Evolutionary conservation across 1,140 invertebrate species (phyloP), one percentile per base, ranked within the genome.

Genomic region (Lepidurus arcticus): DNA sequence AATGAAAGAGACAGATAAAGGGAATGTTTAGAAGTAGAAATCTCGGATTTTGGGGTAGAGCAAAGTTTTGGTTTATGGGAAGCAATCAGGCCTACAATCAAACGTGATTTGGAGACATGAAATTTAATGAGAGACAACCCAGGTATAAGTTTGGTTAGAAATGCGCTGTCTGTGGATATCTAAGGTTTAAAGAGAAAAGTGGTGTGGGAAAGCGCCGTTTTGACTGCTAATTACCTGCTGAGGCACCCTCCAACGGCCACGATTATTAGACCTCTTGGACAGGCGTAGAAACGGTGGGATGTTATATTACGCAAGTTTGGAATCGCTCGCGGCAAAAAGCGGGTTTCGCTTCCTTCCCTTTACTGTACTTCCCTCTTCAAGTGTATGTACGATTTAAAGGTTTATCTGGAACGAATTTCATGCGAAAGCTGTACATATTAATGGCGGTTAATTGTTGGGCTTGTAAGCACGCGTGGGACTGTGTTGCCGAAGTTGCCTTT

Each of bases 31-130:
- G 53, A 21, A 21, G 21, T n/a, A 65, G 16, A 21, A 65, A 65
- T 65, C 21, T 65, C 4, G 16, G 9, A 1, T n/a, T 65, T 65
- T 13, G 53, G 53, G 16, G 9, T 13, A n/a, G 53, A 65, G 53
- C 53, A 16, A 65, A 65, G 53, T 65, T 65, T 65, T 65, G 53
- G 53, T 65, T 65, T 65, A 65, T 65, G 13, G 0, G 6, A 65
- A 65, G 21, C 53, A 65, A 65, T 65, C 53, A 65, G 53, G 53
- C 53, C 53, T 65, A 65, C 53, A 65, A 65, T 65, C 53, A 65
- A 65, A 65, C 53, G 53, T 65, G 53, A 65, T 65, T 65, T 65
- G 53, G 53, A 16, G 53, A 65, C 21, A 65, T 65, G 53, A 65
- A 65, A 16, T 16, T 65, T 65, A 65, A 65, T 65, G 53, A 65